Conservation (phyloP, 2,797 vertebrate species). For the Pelochelys cantorii region DNA sequence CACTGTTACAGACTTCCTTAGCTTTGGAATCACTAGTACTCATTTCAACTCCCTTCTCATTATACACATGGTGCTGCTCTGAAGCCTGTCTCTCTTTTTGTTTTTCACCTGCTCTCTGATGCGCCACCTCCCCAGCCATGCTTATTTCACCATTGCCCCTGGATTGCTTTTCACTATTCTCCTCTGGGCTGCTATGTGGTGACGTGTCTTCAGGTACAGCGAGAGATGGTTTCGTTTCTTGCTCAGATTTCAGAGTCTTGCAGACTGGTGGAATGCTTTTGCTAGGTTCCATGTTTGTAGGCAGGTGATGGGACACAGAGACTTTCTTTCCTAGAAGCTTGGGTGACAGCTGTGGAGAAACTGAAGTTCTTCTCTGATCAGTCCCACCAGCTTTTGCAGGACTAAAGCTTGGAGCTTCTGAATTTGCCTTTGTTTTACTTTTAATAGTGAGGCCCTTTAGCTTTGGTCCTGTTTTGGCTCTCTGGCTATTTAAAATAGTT, state of each 20-base stretch:
- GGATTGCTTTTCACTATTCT: background rate
- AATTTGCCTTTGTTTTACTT: constrained; percentile 79
- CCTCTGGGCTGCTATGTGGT: background rate
- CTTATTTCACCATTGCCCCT: background rate
- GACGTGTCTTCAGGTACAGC: constrained; percentile 22
- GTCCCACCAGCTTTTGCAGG: constrained; percentile 58
- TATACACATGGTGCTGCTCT: background rate
- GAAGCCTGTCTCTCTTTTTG: background rate
- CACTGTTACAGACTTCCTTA: background rate
- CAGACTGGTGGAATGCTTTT: constrained; percentile 18
- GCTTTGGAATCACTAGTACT: background rate
- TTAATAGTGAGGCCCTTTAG: constrained; percentile 87
- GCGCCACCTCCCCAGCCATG: background rate
- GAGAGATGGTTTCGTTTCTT: constrained; percentile 55
- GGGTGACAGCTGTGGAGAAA: constrained; percentile 78
- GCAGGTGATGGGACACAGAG: constrained; percentile 61
- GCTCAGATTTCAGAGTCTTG: constrained; percentile 50
- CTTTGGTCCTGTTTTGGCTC: constrained; percentile 80
- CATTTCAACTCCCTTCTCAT: background rate
- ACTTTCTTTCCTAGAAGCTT: constrained; percentile 77
- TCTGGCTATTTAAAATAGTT: constrained; percentile 80
- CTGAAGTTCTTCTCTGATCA: constrained; percentile 75
- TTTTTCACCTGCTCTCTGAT: constrained; percentile 31
- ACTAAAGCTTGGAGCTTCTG: constrained; percentile 67
- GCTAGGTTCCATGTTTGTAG: constrained; percentile 52